Base-by-base conservation (phyloP, 2,888 invertebrate genomes). In the Gandaritis pyraliata region DNA sequence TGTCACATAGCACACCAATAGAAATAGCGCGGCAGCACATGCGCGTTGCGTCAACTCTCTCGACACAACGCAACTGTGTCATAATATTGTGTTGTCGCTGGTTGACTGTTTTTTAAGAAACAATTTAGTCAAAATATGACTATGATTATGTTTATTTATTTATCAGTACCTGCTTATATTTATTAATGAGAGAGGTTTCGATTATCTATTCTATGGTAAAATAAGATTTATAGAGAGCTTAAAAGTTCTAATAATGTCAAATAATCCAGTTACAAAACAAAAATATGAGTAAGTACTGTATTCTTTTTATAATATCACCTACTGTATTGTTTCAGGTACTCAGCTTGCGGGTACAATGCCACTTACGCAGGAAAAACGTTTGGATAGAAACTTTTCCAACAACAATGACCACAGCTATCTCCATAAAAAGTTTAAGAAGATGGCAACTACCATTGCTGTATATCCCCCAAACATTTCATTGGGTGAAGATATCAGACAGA, bases 391-490 rank as follows among this genome's bases (percentile, higher is more conserved):
- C 72, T 88, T 92, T 77, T 82, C 90, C 67, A 92, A 92, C 75
- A 92, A 92, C 87, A 93, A 93, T 88, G 95, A 95, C 80, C 94
- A 94, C 80, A 96, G 95, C 86, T 97, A 97, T 93, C 94, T 97
- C 85, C 97, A 98, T 88, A 98, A 98, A 89, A 98, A 97, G 88
- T 97, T 98, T 90, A 97, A 98, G 91, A 97, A 97, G 88, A 95
- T 97, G 93, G 96, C 95, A 83, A 95, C 94, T 79, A 88, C 92
- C 68, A 90, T 90, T 74, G 78, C 90, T 68, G 82, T 83, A 64
- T 87, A 87, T 74, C 83, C 90, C 57, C 72, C 79, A 64, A 87
- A 80, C 72, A 72, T 82, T 70, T 74, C 80, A 51, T 88, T 81
- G 71, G 76, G 77, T 38, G 86, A 82, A 57, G 89, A 90, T 72